Evolutionary conservation across 2,797 vertebrate genomes (phyloP), one percentile per base, ranked within the genome.

Genomic region (Peromyscus attwateri): DNA sequence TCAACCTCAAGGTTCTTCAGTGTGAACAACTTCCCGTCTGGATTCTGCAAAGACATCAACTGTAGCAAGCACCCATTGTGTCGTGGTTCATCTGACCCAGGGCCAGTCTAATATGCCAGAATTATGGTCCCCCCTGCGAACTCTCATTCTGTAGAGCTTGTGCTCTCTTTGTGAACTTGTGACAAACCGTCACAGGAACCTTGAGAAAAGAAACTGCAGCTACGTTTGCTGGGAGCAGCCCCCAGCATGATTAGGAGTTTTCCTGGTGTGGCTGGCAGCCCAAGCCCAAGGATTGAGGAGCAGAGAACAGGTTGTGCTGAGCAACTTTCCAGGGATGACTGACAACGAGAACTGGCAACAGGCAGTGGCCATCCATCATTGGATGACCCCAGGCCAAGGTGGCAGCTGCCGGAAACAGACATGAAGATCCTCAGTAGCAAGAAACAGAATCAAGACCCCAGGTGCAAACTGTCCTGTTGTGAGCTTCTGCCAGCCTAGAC

Each of bases 171-270:
- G 66, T 21, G 10, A 89, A 68, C n/a, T 31, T 83, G 70, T 21
- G 55, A 43, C 43, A 57, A 55, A 62, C 43, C 60, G 92, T 84
- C 75, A 43, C 66, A 76, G 31, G 73, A 43, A 83, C 13, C 76
- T 75, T 85, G 76, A 68, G 60, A 60, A 92, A 93, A 91, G 80
- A 93, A 52, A 66, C 10, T 37, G 57, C 31, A 89, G 34, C 64
- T 52, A 57, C 75, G 60, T 66, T 71, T 79, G 49, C 21, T 11
- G 29, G 68, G 49, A 73, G n/a, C 49, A 73, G 66, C 4, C 9
- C 34, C 66, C 34, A 37, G 34, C 13, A 70, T 37, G 34, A 37
- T 27, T 40, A 37, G 55, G 49, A 31, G 49, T 11, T 31, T 57
- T 11, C 1, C 52, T 40, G 68, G 68, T 17, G 8, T 34, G 57